Evolutionary conservation across 2,113 vertebrate genomes (phyloP).

Genomic region (Lycaon pictus): DNA sequence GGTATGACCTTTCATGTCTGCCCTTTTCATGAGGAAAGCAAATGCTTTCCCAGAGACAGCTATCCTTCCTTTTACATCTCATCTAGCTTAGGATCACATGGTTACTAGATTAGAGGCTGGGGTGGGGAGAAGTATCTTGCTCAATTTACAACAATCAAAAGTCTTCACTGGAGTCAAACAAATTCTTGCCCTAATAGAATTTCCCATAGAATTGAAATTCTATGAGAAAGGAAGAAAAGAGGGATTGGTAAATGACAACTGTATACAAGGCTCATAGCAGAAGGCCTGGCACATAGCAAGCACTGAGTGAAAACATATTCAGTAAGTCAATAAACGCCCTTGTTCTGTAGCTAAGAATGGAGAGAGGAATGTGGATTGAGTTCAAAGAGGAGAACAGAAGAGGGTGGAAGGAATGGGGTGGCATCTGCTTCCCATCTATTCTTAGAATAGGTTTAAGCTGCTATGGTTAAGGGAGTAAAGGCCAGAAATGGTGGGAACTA

Average conservation of each 20-base stretch:
- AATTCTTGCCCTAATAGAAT: neutral
- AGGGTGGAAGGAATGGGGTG: neutral
- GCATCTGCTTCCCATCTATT: neutral
- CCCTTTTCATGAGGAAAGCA: neutral
- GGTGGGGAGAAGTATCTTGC: neutral
- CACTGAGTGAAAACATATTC: neutral
- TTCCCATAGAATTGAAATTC: neutral
- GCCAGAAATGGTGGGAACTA: neutral
- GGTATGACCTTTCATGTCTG: neutral
- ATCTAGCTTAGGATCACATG: neutral
- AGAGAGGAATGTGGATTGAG: neutral
- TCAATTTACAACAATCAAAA: neutral
- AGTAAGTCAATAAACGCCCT: neutral
- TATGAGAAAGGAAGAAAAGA: neutral
- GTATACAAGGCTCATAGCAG: neutral
- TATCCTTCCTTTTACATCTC: neutral
- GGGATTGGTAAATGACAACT: neutral
- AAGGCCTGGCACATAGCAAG: neutral
- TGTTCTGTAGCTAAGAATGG: neutral
- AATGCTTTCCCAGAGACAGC: neutral
- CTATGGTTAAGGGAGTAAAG: neutral
- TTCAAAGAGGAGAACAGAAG: neutral
- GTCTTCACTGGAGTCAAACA: neutral
- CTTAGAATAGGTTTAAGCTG: neutral
- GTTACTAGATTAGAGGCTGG: too few species aligned